Evolutionary conservation across 2,797 vertebrate genomes (phyloP).

Genomic region (Lepus townsendii): DNA sequence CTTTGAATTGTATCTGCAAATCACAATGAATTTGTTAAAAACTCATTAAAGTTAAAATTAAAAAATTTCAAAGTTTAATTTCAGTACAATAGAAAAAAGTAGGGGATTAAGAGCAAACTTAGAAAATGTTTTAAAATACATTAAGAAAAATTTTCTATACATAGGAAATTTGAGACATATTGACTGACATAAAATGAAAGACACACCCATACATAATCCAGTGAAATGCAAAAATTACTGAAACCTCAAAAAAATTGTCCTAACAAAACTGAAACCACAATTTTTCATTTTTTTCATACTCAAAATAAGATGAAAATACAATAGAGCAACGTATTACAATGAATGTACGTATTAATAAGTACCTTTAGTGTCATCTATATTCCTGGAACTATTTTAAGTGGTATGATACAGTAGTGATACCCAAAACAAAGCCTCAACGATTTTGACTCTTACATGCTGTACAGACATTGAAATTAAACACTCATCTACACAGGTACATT

Average conservation of each 20-base stretch:
- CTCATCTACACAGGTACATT: not conserved
- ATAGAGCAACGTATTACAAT: not conserved
- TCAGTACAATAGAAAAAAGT: not conserved
- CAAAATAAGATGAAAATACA: not conserved
- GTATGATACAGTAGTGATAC: not conserved
- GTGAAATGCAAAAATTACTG: not conserved
- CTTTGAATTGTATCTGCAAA: no score
- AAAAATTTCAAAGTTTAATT: no score
- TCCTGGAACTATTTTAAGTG: not conserved
- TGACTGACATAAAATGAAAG: not conserved
- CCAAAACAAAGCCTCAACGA: not conserved
- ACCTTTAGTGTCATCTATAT: not conserved
- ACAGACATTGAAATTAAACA: conserved; percentile 5
- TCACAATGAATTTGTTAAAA: no score
- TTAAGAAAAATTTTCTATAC: not conserved
- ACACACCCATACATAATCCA: not conserved
- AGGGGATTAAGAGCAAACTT: not conserved
- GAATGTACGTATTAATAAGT: not conserved
- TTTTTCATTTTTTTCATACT: conserved; percentile 1
- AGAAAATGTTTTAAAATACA: not conserved
- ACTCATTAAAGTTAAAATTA: no score
- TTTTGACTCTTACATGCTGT: not conserved
- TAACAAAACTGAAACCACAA: not conserved
- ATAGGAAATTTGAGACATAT: not conserved
- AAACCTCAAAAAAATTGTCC: not conserved